These are phyloP conservation scores for Saimiri boliviensis DNA, from an alignment of 2,113 vertebrate species.

Conservation along the genomic window DNA sequence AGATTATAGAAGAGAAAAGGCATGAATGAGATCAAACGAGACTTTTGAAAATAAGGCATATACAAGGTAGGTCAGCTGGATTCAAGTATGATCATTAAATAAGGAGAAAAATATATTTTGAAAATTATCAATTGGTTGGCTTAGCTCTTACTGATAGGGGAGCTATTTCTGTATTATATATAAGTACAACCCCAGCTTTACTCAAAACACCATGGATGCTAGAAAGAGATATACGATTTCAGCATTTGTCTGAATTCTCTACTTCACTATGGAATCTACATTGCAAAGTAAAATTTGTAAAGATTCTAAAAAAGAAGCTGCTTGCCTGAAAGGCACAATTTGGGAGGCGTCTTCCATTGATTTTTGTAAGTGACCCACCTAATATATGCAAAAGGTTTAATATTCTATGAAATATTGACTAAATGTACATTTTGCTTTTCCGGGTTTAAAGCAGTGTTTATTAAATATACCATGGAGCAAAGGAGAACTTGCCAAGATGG, in stretches of 20 bases:
- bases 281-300: neutral
- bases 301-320: neutral
- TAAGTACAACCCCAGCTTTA: neutral
- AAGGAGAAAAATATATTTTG: neutral
- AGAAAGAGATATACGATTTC: neutral
- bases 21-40: neutral
- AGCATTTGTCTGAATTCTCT: neutral
- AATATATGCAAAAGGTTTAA: neutral
- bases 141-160: neutral
- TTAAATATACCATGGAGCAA: neutral
- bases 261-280: neutral
- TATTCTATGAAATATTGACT: neutral
- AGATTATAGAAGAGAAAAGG: neutral
- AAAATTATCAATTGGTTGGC: neutral
- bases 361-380: neutral
- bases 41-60: neutral
- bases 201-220: neutral
- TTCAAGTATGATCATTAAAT: neutral
- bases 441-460: neutral
- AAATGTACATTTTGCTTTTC: neutral
- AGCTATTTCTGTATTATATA: neutral
- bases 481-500: neutral
- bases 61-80: neutral
- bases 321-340: neutral
- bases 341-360: neutral